Conservation (phyloP, 2,797 vertebrate species). For the Epinephelus coioides region DNA sequence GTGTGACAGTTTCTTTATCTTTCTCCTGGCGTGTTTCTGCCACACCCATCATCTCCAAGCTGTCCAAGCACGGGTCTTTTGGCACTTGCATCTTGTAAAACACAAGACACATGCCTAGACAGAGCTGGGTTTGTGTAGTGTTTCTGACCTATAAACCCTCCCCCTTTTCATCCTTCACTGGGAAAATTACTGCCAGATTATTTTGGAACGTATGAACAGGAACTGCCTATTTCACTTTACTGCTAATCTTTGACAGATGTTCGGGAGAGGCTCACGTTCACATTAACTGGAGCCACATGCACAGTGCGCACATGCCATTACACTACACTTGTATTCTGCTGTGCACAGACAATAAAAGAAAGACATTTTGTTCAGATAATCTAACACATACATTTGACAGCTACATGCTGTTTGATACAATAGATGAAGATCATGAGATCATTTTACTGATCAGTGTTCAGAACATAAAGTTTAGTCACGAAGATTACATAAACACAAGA, state of each 20-base stretch:
- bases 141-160: conserved; percentile 78
- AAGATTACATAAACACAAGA: background rate
- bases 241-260: conserved; percentile 90
- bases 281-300: conserved; percentile 82
- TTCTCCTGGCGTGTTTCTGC: conserved; percentile 15
- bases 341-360: conserved; percentile 15
- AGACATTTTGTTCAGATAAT: conserved; percentile 6
- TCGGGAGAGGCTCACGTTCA: conserved; percentile 79
- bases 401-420: background rate
- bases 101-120: conserved; percentile 67
- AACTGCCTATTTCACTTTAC: conserved; percentile 88
- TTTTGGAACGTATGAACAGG: conserved; percentile 85
- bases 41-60: conserved; percentile 38
- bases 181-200: conserved; percentile 89
- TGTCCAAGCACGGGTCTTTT: conserved; percentile 43
- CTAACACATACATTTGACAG: background rate
- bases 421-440: background rate
- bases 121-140: conserved; percentile 72
- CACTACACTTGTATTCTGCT: conserved; percentile 6
- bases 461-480: background rate
- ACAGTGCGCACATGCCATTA: conserved; percentile 50
- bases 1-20: conserved; percentile 24
- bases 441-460: background rate
- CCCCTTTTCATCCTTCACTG: conserved; percentile 77
- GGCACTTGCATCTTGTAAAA: conserved; percentile 62